Percentiles rank a stretch among this genome's conserved stretches.
phyloP scores from a whole-genome alignment of 2,797 vertebrate species.

The Nyctalus aviator region DNA sequence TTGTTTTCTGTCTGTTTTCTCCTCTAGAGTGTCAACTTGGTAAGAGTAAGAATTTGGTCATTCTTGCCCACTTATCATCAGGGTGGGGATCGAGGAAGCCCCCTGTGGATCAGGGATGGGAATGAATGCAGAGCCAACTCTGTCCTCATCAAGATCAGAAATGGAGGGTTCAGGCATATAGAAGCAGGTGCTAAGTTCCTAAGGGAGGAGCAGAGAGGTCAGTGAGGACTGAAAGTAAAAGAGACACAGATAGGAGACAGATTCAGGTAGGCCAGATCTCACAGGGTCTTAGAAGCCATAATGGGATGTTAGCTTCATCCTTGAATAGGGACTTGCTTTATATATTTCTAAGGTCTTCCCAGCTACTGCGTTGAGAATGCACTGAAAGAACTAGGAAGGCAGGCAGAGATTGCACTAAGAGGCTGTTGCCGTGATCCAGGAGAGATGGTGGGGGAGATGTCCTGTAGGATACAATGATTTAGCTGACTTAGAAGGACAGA shows the following conservation, averaged over 20 bases:
- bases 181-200: background rate
- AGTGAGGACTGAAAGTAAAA: background rate
- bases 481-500: background rate
- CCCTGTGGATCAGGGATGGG: background rate
- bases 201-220: background rate
- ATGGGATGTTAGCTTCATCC: too few species aligned
- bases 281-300: background rate
- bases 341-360: background rate
- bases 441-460: background rate
- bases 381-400: background rate
- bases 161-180: background rate
- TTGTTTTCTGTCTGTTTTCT: background rate
- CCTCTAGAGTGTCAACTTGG: background rate
- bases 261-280: background rate
- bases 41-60: background rate
- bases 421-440: too few species aligned
- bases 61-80: background rate
- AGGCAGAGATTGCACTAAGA: background rate
- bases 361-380: background rate
- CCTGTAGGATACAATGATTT: fast-evolving
- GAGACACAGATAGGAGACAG: background rate
- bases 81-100: background rate
- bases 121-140: background rate
- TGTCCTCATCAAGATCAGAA: fast-evolving
- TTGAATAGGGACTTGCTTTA: background rate